A percentile compares a stretch with the other conserved stretches of the same genome.
phyloP scores from a whole-genome alignment of 2,113 vertebrate species.

The Brienomyrus longianalis region DNA sequence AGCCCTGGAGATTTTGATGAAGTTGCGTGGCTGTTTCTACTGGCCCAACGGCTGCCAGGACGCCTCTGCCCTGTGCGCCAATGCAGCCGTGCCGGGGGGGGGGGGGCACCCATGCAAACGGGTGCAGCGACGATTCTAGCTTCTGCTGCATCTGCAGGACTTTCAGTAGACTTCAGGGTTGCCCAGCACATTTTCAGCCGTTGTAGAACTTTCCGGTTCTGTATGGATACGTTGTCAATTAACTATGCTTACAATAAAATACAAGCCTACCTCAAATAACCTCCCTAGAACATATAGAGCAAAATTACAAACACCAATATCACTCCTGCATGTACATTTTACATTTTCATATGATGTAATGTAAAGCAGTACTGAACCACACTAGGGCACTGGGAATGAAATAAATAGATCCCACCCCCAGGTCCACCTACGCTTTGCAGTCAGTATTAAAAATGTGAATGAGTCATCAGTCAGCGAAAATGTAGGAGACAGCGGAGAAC shows the following conservation, averaged over 20 bases:
- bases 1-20: neutral
- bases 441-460: neutral
- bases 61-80: neutral
- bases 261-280: neutral
- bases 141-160: neutral
- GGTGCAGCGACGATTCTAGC: neutral
- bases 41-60: neutral
- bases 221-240: neutral
- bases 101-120: neutral
- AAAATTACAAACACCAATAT: neutral
- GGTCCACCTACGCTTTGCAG: neutral
- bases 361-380: neutral
- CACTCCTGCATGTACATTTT: neutral
- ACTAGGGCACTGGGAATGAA: neutral
- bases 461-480: neutral
- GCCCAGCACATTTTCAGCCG: neutral
- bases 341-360: neutral
- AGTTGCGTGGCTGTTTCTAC: neutral
- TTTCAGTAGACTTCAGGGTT: neutral
- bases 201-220: neutral
- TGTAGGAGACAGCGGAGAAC: neutral
- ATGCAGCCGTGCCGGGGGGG: neutral
- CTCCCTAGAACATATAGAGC: neutral
- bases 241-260: neutral
- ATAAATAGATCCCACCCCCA: neutral